A percentile compares a stretch with the other conserved stretches of the same genome.
phyloP scores from a whole-genome alignment of 1,140 invertebrate genomes.

The Lordiphosa clarofinis region DNA sequence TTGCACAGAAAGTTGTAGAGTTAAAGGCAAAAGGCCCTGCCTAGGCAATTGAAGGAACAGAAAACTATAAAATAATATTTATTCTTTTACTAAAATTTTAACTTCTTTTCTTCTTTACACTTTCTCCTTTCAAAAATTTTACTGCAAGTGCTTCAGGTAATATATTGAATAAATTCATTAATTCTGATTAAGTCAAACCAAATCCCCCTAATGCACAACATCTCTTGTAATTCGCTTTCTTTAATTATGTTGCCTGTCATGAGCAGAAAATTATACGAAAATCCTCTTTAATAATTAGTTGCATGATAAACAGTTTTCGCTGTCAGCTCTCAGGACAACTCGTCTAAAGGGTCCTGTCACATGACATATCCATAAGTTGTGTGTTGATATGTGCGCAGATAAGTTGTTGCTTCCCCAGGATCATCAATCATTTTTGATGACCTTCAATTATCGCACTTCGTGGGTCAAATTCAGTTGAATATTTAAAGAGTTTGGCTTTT shows the following conservation, averaged over 20 bases:
- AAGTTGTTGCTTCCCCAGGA: background rate
- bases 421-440: slow-evolving; percentile 64
- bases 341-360: slow-evolving; percentile 15
- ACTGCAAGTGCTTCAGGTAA: background rate
- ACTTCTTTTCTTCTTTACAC: background rate
- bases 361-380: slow-evolving; percentile 6
- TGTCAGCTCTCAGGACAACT: slow-evolving; percentile 15
- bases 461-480: slow-evolving; percentile 39
- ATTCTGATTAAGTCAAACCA: too few relatives aligned
- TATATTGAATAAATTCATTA: too few relatives aligned
- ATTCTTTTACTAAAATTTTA: background rate
- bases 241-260: slow-evolving; percentile 17
- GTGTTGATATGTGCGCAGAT: background rate
- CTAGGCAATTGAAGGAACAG: background rate
- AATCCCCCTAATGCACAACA: background rate
- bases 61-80: background rate
- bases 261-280: background rate
- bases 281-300: slow-evolving; percentile 35
- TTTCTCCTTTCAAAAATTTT: background rate
- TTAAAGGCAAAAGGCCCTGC: too few relatives aligned
- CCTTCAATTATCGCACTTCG: slow-evolving; percentile 43
- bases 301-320: slow-evolving; percentile 31
- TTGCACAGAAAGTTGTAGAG: too few relatives aligned
- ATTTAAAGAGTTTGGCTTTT: slow-evolving; percentile 50
- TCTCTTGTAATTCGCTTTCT: background rate